Percentiles rank a stretch among this genome's conserved stretches.
Evolutionary conservation across 2,797 vertebrate species (phyloP).

Genomic region (Malurus splendens): DNA sequence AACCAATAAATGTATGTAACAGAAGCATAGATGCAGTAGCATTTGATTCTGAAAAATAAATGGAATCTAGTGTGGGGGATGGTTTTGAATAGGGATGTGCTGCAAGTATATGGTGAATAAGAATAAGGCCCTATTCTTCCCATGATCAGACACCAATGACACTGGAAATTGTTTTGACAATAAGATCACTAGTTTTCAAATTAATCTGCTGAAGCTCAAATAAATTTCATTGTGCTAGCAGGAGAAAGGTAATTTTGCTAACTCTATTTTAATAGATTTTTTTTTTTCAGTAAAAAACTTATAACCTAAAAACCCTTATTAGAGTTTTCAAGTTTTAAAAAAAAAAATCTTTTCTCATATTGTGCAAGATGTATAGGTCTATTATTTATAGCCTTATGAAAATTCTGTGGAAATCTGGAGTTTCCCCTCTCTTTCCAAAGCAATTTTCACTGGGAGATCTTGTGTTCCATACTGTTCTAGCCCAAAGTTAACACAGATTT

Average conservation of each 20-base stretch:
- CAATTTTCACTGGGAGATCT: neutral
- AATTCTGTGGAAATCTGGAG: neutral
- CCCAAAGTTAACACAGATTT: neutral
- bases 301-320: neutral
- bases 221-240: neutral
- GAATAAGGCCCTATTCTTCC: neutral
- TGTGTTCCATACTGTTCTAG: neutral
- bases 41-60: constrained; percentile 7
- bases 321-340: neutral
- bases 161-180: constrained; percentile 22
- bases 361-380: neutral
- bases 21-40: neutral
- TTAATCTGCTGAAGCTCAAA: neutral
- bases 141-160: neutral
- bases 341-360: neutral
- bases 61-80: neutral
- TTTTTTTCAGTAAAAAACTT: neutral
- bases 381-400: neutral
- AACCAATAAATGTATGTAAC: neutral
- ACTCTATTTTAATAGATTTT: neutral
- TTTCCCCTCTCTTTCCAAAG: neutral
- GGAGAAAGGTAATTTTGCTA: neutral
- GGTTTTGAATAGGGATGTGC: neutral
- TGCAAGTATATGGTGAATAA: neutral
- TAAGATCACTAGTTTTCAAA: neutral